Evolutionary conservation across 2,113 vertebrate genomes (phyloP).

Genomic region (Neofelis nebulosa): DNA sequence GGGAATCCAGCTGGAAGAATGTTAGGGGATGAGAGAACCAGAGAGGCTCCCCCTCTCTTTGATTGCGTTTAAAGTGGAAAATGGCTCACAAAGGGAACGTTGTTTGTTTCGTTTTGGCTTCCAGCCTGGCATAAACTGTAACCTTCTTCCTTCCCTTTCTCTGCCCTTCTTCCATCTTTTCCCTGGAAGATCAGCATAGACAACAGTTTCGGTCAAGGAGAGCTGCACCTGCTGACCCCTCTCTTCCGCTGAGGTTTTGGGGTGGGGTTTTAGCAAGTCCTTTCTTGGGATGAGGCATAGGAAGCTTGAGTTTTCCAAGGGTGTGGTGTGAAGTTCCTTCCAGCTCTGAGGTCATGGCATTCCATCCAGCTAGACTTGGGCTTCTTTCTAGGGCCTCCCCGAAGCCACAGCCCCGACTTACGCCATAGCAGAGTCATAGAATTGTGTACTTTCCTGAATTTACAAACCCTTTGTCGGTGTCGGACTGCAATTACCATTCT

Average conservation of each 20-base stretch:
- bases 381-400: neutral
- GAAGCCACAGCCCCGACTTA: fast-evolving
- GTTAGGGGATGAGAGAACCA: fast-evolving
- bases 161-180: no score
- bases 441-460: neutral
- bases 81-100: fast-evolving
- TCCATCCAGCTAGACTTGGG: neutral
- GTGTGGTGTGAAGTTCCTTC: fast-evolving
- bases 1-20: fast-evolving
- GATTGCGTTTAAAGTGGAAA: neutral
- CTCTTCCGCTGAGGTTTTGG: fast-evolving
- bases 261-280: no score
- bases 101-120: neutral
- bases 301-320: neutral
- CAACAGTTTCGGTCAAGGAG: fast-evolving
- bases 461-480: neutral
- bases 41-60: fast-evolving
- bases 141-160: neutral
- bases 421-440: fast-evolving
- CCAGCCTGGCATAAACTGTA: fast-evolving
- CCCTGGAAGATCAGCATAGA: neutral
- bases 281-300: neutral
- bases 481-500: fast-evolving
- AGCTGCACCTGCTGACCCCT: neutral
- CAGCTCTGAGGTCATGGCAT: neutral